Evolutionary conservation across 2,888 invertebrate species (phyloP), one percentile per base, ranked within the genome.

Genomic region (Drosophila mercatorum): DNA sequence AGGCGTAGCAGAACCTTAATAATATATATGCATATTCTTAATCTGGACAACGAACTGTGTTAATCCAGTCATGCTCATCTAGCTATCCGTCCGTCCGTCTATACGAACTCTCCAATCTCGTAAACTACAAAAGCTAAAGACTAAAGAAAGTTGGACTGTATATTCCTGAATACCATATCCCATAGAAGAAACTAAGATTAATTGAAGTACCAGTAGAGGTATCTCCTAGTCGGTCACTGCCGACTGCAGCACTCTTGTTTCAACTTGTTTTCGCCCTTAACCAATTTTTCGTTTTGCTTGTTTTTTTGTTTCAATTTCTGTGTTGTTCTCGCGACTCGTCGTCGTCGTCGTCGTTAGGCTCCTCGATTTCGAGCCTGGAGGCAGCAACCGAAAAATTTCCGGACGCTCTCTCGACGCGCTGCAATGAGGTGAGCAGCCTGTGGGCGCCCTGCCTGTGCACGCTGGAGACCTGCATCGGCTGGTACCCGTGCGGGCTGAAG

Each of bases 401-500:
- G 70, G 91, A 91, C 70, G 90, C 92, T 51, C 76, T 92, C 43
- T 93, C 93, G 14, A 93, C 93, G 49, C 94, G 94, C 47, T 97
- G 97, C 90, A 95, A 95, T 44, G 95, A 95, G 58, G 95, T 95
- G 58, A 94, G 95, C 68, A 95, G 95, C 84, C 93, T 95, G 68
- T 94, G 95, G 93, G 94, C 95, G 69, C 96, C 97, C 31, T 98
- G 98, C 92, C 95, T 96, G 60, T 98, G 98, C 92, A 96, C 96
- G 63, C 94, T 98, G 83, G 97, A 98, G 94, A 95, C 96, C 74
- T 98, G 98, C 92, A 96, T 98, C 60, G 97, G 97, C 61, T 98
- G 98, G 98, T 98, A 98, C 93, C 98, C 98, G 0, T 98, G 98
- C 92, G 98, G 97, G 28, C 94, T 98, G 49, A 98, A 98, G 92